These are phyloP conservation scores for Drosophila tsacasi DNA, from an alignment of 1,140 invertebrate species.

Conservation along the genomic window DNA sequence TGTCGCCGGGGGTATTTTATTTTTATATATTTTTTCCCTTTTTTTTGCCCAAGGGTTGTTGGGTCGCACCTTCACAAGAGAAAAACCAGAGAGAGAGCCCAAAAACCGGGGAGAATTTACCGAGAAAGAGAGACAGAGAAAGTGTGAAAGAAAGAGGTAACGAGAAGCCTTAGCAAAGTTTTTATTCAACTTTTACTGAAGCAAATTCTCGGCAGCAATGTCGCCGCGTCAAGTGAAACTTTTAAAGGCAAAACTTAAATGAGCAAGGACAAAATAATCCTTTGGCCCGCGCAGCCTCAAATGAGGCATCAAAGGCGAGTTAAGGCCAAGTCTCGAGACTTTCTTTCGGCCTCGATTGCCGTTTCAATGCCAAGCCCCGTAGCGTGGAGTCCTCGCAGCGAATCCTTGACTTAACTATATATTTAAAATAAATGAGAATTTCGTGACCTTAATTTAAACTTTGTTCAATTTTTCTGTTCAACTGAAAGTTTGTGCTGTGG, in stretches of 20 bases:
- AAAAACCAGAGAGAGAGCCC: not conserved
- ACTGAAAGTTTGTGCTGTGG: not conserved
- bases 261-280: constrained; percentile 69
- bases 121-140: not conserved
- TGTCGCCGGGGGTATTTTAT: constrained; percentile 27
- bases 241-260: constrained; percentile 52
- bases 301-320: constrained; percentile 57
- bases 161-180: constrained; percentile 45
- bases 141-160: not conserved
- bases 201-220: constrained; percentile 46
- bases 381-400: not conserved
- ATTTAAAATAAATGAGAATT: constrained; percentile 11
- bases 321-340: constrained; percentile 25
- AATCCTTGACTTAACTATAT: constrained; percentile 12
- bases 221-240: constrained; percentile 42
- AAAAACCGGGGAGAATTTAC: not conserved
- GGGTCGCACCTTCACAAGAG: constrained; percentile 29
- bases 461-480: constrained; percentile 6
- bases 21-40: constrained; percentile 7
- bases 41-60: constrained; percentile 38
- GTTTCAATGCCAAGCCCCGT: constrained; percentile 14
- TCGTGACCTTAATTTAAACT: constrained; percentile 13
- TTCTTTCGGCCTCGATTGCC: constrained; percentile 21
- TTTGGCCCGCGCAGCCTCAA: constrained; percentile 54
- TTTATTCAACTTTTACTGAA: constrained; percentile 43